Evolutionary conservation across 2,113 vertebrate genomes (phyloP).

Genomic region (Bucco capensis): DNA sequence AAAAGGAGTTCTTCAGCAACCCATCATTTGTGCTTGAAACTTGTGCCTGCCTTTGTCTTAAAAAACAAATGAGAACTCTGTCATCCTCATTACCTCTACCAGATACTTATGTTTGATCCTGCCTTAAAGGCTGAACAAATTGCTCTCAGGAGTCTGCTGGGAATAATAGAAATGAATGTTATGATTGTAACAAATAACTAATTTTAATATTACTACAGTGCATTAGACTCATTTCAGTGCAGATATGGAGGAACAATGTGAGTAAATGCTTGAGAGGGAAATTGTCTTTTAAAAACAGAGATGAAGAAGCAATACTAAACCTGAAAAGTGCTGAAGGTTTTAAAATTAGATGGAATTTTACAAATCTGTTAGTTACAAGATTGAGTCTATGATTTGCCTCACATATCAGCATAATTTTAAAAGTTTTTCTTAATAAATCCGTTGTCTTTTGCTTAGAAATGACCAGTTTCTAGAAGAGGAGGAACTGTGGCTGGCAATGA

Average conservation of each 20-base stretch:
- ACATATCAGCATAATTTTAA: background rate
- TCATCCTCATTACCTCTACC: background rate
- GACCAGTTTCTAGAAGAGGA: background rate
- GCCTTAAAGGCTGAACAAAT: background rate
- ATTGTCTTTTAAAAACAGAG: background rate
- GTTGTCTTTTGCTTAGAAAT: background rate
- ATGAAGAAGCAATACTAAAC: background rate
- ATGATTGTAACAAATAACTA: background rate
- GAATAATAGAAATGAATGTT: background rate
- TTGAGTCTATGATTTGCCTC: background rate
- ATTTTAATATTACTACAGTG: background rate
- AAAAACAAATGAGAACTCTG: background rate
- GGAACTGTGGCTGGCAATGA: background rate
- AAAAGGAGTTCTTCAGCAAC: background rate
- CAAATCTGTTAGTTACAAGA: background rate
- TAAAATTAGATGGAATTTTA: background rate
- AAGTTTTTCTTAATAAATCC: background rate
- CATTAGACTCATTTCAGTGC: background rate
- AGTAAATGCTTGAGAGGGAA: background rate
- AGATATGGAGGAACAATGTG: background rate
- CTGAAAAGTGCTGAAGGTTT: background rate
- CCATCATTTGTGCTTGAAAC: background rate
- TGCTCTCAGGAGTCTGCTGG: background rate
- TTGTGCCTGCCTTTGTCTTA: background rate
- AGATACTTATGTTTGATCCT: background rate